Percentiles rank a stretch among this genome's conserved stretches.
These are phyloP conservation scores for Gambusia affinis DNA, from an alignment of 2,113 vertebrate species.

Conservation along the genomic window DNA sequence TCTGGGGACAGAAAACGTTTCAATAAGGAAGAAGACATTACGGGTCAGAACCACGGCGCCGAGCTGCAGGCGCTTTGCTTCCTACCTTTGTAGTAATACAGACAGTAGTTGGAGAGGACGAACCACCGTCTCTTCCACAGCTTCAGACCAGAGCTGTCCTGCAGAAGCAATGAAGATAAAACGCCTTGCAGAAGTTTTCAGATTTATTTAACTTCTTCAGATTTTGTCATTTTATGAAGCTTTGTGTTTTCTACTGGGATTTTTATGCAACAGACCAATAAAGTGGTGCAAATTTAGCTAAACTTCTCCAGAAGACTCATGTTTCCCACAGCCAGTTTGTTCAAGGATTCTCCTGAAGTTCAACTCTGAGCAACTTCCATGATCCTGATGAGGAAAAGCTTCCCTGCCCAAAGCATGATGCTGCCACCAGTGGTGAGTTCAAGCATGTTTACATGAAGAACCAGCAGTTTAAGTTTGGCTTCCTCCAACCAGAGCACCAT, in stretches of 20 bases:
- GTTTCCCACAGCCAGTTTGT: background rate
- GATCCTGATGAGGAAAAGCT: background rate
- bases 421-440: background rate
- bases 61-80: background rate
- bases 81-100: slow-evolving; percentile 87
- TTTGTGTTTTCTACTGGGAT: background rate
- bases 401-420: background rate
- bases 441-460: background rate
- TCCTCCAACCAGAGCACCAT: background rate
- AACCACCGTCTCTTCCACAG: slow-evolving; percentile 94
- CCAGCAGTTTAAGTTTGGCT: background rate
- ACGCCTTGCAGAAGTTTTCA: background rate
- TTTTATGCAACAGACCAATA: too few species aligned
- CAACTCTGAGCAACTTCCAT: background rate
- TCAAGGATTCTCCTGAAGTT: background rate
- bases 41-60: background rate
- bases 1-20: slow-evolving; percentile 71
- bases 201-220: too few species aligned
- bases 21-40: background rate
- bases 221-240: background rate
- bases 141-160: slow-evolving; percentile 90
- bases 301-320: background rate
- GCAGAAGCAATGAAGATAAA: slow-evolving; percentile 1
- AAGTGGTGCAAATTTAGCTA: background rate
- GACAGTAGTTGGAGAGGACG: slow-evolving; percentile 89